A percentile compares a stretch with the other conserved stretches of the same genome.
These are phyloP conservation scores for Hydrotaea cyrtoneurina DNA, from an alignment of 2,888 invertebrate species.

Conservation along the genomic window DNA sequence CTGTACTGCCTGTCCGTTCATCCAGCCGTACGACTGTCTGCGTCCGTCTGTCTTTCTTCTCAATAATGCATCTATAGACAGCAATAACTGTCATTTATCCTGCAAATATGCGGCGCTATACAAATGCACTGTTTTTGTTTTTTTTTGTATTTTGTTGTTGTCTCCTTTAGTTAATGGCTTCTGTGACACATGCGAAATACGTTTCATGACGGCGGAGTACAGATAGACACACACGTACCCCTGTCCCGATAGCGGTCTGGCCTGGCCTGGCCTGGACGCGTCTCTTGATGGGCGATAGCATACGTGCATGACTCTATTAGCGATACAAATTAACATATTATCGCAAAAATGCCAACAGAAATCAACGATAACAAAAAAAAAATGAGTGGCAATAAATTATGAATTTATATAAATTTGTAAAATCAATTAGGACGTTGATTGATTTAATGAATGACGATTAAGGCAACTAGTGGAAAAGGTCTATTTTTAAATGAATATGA, in stretches of 20 bases:
- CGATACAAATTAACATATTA: slow-evolving; percentile 48
- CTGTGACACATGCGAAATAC: slow-evolving; percentile 12
- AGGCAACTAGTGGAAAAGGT: too few relatives aligned
- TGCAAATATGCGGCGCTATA: not conserved
- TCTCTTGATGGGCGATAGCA: too few relatives aligned
- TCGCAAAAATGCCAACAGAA: not conserved
- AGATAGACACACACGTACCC: not conserved
- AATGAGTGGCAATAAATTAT: slow-evolving; percentile 9
- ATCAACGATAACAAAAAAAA: not conserved
- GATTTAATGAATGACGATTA: not conserved
- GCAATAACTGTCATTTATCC: slow-evolving; percentile 23
- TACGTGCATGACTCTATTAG: slow-evolving; percentile 31
- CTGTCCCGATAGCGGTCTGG: not conserved
- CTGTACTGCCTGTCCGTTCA: not conserved
- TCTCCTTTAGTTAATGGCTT: slow-evolving; percentile 11
- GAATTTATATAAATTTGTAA: not conserved
- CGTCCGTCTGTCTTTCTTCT: slow-evolving; percentile 8
- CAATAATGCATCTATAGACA: slow-evolving; percentile 5
- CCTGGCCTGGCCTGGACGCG: too few relatives aligned
- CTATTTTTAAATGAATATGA: too few relatives aligned
- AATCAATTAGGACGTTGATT: not conserved
- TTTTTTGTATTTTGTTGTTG: too few relatives aligned
- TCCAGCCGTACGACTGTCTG: not conserved
- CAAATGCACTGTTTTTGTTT: slow-evolving; percentile 13
- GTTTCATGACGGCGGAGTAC: not conserved